Conservation (phyloP, 2,113 vertebrate species). For the Phaetusa simplex region DNA sequence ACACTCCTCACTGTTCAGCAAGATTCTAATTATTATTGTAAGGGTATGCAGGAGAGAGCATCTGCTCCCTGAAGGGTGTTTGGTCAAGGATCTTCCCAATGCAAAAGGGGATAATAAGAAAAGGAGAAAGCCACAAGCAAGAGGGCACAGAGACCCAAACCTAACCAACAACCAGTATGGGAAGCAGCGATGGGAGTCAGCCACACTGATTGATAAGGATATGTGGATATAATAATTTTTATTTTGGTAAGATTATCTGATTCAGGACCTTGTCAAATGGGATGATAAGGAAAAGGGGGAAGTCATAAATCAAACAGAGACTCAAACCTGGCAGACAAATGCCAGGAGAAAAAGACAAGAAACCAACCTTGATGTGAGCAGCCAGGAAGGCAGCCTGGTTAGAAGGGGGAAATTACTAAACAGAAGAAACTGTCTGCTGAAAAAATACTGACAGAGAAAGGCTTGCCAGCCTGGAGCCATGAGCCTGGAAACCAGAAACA, state of each 20-base stretch:
- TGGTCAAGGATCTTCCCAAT: not conserved
- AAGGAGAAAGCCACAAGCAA: not conserved
- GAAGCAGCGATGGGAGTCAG: not conserved
- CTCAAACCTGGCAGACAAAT: not conserved
- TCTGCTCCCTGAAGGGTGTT: not conserved
- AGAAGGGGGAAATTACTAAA: not conserved
- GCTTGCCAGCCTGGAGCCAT: not conserved
- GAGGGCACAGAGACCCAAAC: not conserved
- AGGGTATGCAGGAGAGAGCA: rapidly evolving
- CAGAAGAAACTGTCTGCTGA: not conserved
- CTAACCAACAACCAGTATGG: not conserved
- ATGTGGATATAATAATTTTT: not conserved
- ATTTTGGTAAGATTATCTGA: not conserved
- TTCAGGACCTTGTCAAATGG: not conserved
- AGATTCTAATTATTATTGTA: not conserved
- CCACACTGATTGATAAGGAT: not conserved
- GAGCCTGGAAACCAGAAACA: not conserved
- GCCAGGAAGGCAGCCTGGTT: not conserved
- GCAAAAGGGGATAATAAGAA: not conserved
- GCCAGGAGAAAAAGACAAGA: not conserved
- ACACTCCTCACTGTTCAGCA: not conserved
- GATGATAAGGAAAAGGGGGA: not conserved
- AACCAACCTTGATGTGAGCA: not conserved
- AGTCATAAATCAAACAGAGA: not conserved
- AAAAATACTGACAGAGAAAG: not conserved